Conservation (phyloP, 2,113 vertebrate genomes). For the Romanogobio albipinnatus region DNA sequence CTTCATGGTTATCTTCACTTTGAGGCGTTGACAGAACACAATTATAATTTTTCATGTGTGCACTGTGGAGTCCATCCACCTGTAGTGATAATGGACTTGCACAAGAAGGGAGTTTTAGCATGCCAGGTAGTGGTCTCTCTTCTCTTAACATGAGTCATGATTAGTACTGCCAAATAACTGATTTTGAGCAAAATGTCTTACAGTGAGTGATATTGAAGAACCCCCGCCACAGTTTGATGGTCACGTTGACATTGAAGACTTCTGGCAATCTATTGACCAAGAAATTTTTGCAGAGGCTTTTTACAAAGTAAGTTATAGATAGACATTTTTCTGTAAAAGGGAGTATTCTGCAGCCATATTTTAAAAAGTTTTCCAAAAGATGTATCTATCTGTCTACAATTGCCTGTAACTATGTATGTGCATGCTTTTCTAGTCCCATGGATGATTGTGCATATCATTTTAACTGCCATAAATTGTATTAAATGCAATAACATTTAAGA, state of each 20-base stretch:
- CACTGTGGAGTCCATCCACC: too few relatives aligned
- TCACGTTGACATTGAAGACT: background rate
- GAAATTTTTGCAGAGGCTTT: conserved; percentile 19
- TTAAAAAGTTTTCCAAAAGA: background rate
- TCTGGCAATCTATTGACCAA: background rate
- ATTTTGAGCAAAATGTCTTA: background rate
- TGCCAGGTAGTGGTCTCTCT: background rate
- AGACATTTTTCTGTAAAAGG: background rate
- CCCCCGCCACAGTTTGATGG: background rate
- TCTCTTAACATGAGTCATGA: background rate
- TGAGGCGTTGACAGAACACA: background rate
- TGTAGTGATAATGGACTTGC: too few relatives aligned
- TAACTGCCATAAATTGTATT: background rate
- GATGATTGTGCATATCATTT: background rate
- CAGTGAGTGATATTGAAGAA: background rate
- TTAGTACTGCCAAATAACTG: background rate
- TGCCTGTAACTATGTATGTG: background rate
- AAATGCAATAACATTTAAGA: background rate
- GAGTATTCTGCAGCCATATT: background rate
- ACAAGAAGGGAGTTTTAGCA: background rate
- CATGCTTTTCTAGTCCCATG: background rate
- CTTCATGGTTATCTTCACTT: conserved; percentile 18
- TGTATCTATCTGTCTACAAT: background rate
- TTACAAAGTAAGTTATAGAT: conserved; percentile 12
- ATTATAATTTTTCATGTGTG: background rate